Base-by-base conservation (phyloP, 2,888 invertebrate genomes). In the Calameuta pallipes region DNA sequence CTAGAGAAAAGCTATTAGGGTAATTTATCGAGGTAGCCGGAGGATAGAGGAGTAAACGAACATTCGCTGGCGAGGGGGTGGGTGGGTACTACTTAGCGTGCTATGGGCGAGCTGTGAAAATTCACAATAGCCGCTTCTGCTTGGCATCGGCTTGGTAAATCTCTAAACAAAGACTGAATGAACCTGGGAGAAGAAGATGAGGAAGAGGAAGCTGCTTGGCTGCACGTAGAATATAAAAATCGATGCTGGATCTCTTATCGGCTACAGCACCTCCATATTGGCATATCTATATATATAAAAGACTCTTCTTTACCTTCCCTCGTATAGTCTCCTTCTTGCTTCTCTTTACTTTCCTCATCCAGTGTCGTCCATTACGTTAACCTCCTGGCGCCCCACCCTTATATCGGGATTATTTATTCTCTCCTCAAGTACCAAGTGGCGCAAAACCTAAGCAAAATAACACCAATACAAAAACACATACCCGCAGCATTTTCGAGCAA, bases 1-100 rank as follows among this genome's bases (percentile, higher is more conserved):
- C 83, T 75, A 80, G 80, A 80, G 83, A 76, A 82, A 82, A 80
- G 85, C 83, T 83, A 85, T 85, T 85, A 85, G 81, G 77, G 81
- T 83, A 82, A 85, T 85, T 85, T 85, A 85, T 85, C 82, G 81
- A 80, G 80, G 76, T 75, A 80, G 76, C 77, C 74, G 76, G 41
- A 71, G 80, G 79, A 84, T 81, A 74, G 74, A 80, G 80, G 80
- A 56, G 56, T 56, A 56, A 56, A 56, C 23, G 56, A 56, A 56
- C 56, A 0, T 23, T 56, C 23, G 56, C 56, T 56, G 23, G 56
- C 56, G 56, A 56, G 23, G 56, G 9, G 23, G 9, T 56, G 56
- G 75, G 56, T 68, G 34, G 75, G 30, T n/a, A 56, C 56, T 36
- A 41, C 75, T 41, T 56, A 68, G 30, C 75, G 15, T 41, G 75